Evolutionary conservation across 2,888 invertebrate species (phyloP).

Genomic region (Troglohyphantes excavatus): DNA sequence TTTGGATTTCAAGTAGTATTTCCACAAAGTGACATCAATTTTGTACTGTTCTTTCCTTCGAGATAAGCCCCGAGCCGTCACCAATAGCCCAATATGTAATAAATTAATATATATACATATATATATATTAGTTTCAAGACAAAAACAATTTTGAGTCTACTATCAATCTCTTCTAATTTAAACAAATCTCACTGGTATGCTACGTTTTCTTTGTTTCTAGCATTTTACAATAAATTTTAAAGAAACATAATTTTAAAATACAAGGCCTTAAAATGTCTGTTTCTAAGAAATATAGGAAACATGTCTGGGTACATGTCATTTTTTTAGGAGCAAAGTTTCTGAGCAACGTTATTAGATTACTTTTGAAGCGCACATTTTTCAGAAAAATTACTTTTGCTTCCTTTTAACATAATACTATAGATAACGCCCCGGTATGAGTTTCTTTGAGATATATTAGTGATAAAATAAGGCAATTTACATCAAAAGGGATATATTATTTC

Average conservation of each 20-base stretch:
- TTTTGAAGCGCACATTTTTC: slow-evolving; percentile 13
- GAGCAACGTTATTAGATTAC: slow-evolving; percentile 39
- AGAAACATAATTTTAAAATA: background rate
- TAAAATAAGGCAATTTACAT: background rate
- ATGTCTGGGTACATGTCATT: background rate
- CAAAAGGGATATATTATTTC: background rate
- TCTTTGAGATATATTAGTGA: background rate
- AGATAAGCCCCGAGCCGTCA: too few relatives aligned
- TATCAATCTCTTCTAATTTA: too few relatives aligned
- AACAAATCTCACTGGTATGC: too few relatives aligned
- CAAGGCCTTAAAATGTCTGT: background rate
- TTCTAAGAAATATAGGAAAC: background rate
- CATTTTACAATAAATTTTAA: background rate
- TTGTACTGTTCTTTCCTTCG: too few relatives aligned
- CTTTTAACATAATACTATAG: slow-evolving; percentile 10
- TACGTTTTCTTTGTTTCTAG: background rate
- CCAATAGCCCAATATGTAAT: too few relatives aligned
- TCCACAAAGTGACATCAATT: too few relatives aligned
- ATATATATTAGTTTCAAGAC: too few relatives aligned
- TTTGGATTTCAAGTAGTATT: too few relatives aligned
- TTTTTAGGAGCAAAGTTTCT: background rate
- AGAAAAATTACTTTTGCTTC: slow-evolving; percentile 12
- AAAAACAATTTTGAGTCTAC: too few relatives aligned
- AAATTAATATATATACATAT: too few relatives aligned
- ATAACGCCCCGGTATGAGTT: background rate